Evolutionary conservation across 2,888 invertebrate species (phyloP).

Genomic region (Leptopilina drosophilae): DNA sequence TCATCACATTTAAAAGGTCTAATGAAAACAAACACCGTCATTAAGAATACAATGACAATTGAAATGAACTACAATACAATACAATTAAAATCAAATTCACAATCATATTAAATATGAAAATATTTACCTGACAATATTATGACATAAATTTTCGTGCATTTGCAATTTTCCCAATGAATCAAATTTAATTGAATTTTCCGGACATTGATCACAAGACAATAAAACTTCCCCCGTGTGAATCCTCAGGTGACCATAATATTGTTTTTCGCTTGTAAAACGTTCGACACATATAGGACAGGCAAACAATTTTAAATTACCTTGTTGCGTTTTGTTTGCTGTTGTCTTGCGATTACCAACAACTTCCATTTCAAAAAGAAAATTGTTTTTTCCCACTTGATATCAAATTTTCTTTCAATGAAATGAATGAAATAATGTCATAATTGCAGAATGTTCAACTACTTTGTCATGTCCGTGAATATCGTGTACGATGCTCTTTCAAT

Average conservation of each 20-base stretch:
- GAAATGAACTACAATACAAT: no score
- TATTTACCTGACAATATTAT: constrained; percentile 50
- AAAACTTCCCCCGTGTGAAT: constrained; percentile 63
- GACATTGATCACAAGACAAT: constrained; percentile 62
- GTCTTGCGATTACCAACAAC: not conserved
- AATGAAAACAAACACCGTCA: constrained; percentile 7
- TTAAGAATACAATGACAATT: not conserved
- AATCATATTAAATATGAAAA: no score
- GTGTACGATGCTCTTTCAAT: not conserved
- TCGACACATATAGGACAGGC: constrained; percentile 61
- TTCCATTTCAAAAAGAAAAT: not conserved
- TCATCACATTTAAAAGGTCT: constrained; percentile 67
- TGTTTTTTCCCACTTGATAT: not conserved
- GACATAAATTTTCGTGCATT: constrained; percentile 55
- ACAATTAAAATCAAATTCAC: no score
- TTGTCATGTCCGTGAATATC: not conserved
- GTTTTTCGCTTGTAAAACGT: constrained; percentile 62
- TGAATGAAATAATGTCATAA: not conserved
- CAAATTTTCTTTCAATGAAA: not conserved
- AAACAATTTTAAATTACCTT: constrained; percentile 36
- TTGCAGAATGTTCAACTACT: not conserved
- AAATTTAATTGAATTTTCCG: constrained; percentile 51
- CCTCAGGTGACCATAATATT: constrained; percentile 69
- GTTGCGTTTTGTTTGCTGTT: constrained; percentile 4
- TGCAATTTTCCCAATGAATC: constrained; percentile 55